Evolutionary conservation across 53 echinoderm and acorn worm genomes (phyloP), one percentile per base, ranked within the genome.

Genomic region (Temnopleurus reevesii): DNA sequence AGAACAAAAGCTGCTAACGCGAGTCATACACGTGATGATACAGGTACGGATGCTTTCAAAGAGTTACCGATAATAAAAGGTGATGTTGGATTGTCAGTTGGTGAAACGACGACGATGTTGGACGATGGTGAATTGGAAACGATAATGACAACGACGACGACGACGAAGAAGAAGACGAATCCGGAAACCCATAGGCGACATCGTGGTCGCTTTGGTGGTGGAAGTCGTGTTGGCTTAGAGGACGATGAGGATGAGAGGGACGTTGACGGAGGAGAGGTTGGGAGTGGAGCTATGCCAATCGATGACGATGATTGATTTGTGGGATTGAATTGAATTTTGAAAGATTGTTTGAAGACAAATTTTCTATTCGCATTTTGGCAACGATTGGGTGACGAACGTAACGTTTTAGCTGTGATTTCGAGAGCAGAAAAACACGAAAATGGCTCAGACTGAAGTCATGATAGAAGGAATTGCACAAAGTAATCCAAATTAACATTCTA

Each of bases 221-320:
- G 15, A 41, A 23, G 71, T 0, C 71, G 41, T 41, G 71, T 71
- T 71, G 61, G 86, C 26, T 85, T 85, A 58, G 86, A 85, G 46
- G 86, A 85, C 25, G 86, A 85, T 9, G 86, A 85, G 46, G 86
- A 85, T 46, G 86, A 59, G 15, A 36, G 4, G 26, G 86, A 19
- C 12, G 21, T 19, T 36, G 83, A 56, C 4, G 12, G 17, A 0
- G 61, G 34, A 34, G 86, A 85, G 15, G 18, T 59, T n/a, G 86
- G 86, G n/a, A 85, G 86, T 18, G 86, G 86, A 28, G 41, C 61
- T 24, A 29, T 31, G 19, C 59, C 86, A 28, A 10, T 57, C 0
- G 83, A 56, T 56, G 47, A 28, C 1, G 79, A 79, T 24, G 79
- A 79, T 17, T 79, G 41, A 79, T 19, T 6, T 5, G n/a, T 10